Evolutionary conservation across 2,113 vertebrate species (phyloP).

Genomic region (Okapia johnstoni): DNA sequence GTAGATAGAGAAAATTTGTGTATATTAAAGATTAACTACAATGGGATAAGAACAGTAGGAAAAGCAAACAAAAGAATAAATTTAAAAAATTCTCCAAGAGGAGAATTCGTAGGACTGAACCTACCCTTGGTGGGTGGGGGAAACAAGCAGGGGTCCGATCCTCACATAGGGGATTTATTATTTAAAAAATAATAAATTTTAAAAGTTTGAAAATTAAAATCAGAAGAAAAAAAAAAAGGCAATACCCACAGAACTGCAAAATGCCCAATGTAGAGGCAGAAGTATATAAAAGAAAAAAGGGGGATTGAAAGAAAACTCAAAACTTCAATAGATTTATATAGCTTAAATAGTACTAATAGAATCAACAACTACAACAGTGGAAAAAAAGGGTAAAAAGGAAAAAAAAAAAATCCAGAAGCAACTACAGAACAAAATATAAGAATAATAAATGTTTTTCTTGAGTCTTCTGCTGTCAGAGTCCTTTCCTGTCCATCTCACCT

Average conservation of each 20-base stretch:
- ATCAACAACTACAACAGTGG: not conserved
- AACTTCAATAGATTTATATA: not conserved
- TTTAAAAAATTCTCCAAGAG: not conserved
- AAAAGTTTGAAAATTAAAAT: not conserved
- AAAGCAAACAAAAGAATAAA: not conserved
- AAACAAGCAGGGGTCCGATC: too few species aligned
- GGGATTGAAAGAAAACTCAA: not conserved
- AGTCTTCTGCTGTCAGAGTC: not conserved
- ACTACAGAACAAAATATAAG: not conserved
- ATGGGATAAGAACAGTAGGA: not conserved
- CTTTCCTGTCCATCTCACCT: not conserved
- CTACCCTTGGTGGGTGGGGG: too few species aligned
- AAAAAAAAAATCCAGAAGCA: not conserved
- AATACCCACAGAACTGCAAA: not conserved
- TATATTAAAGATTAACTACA: not conserved
- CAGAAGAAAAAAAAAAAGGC: not conserved
- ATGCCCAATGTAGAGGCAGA: not conserved
- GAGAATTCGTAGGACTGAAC: too few species aligned
- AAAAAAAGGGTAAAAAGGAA: not conserved
- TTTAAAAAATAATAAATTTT: not conserved
- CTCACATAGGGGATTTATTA: too few species aligned
- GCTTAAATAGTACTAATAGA: not conserved
- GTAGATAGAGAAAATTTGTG: not conserved
- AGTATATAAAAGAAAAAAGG: not conserved
- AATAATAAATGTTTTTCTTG: not conserved